phyloP scores from a whole-genome alignment of 2,113 vertebrate species.

The Picathartes gymnocephalus region DNA sequence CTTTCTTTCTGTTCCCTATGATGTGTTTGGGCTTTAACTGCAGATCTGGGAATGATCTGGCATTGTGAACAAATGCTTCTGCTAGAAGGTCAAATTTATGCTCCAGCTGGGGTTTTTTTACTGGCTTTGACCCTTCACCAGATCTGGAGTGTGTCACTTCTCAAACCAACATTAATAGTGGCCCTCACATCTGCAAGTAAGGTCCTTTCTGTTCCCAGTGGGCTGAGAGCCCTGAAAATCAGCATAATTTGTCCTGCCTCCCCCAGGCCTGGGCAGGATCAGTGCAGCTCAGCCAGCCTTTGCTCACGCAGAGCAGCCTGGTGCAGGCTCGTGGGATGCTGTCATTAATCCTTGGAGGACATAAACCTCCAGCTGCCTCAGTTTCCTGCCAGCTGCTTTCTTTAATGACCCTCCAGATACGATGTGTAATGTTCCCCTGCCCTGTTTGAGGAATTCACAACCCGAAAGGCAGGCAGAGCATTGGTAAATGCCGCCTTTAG shows the following conservation, averaged over 20 bases:
- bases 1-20: not conserved
- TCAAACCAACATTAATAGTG: not conserved
- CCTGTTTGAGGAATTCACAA: not conserved
- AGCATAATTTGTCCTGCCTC: not conserved
- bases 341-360: not conserved
- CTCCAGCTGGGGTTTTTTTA: not conserved
- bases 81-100: not conserved
- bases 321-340: not conserved
- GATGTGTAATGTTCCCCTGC: not conserved
- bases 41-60: not conserved
- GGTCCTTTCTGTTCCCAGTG: not conserved
- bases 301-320: conserved; percentile 33
- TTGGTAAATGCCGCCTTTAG: not conserved
- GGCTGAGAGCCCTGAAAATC: not conserved
- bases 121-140: not conserved
- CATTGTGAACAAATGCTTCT: not conserved
- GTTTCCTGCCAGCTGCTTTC: not conserved
- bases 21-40: not conserved
- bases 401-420: not conserved
- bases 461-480: not conserved
- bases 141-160: not conserved
- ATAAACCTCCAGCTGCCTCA: not conserved
- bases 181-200: not conserved
- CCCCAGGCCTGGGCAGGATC: not conserved
- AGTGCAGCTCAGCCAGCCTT: not conserved